Base-by-base conservation (phyloP, 2,888 invertebrate genomes). In the Branchipolynoe longqiensis region DNA sequence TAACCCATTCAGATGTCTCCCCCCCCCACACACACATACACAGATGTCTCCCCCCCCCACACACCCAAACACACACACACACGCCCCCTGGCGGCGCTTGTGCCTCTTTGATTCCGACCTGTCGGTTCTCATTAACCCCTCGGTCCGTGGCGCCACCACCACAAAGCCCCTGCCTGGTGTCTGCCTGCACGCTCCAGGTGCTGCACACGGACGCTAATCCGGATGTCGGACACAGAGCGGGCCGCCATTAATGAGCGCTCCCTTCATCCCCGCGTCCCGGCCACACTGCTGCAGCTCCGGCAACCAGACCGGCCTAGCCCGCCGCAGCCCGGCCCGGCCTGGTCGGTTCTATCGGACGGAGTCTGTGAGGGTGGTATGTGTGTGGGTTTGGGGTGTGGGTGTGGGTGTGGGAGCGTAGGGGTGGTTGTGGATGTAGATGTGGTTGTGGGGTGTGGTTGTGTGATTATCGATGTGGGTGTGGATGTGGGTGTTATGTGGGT, bases 101-200 rank as follows among this genome's bases (percentile, higher is more conserved):
- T 69, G 33, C 69, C 69, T 69, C 69, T 69, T 69, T 69, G 69
- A 69, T 69, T 69, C 36, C 36, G 36, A 38, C 69, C 69, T 69
- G 69, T 69, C 69, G 69, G 22, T 69, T 33, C 38, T 38, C 38
- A 38, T 69, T 69, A 69, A 33, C 6, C 36, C 28, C 8, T 62
- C 62, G 28, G 3, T 62, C 28, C 36, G 3, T 33, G 38, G 36
- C 36, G 25, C 12, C 1, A 31, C 8, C 62, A 38, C 69, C 18
- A 69, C 69, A 69, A 69, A 69, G 69, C 14, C 69, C 36, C n/a
- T n/a, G 14, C 38, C 6, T 38, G 18, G 14, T 38, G 69, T 69
- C 69, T 33, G 4, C n/a, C 36, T 38, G 18, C 69, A 69, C 69
- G 69, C 69, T 38, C 28, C 28, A 14, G n/a, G 0, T 62, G 62